Evolutionary conservation across 2,797 vertebrate species (phyloP).

Genomic region (Muscicapa comitata): DNA sequence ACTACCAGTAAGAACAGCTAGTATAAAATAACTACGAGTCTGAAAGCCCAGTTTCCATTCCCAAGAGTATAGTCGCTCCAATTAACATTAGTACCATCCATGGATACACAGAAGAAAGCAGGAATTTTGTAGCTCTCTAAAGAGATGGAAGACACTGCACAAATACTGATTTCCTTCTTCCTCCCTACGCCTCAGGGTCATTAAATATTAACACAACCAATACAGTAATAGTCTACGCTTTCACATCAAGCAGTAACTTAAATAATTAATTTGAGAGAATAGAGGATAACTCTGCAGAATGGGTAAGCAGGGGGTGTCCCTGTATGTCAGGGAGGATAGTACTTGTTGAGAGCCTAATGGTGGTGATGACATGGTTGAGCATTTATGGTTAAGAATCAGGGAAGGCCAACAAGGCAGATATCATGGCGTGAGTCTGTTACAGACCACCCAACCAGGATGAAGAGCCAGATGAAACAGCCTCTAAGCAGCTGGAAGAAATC

Average conservation of each 20-base stretch:
- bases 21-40: not conserved
- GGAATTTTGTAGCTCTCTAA: not conserved
- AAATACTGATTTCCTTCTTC: constrained; percentile 32
- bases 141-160: not conserved
- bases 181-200: not conserved
- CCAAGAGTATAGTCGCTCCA: not conserved
- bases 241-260: constrained; percentile 3
- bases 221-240: not conserved
- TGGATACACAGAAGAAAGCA: not conserved
- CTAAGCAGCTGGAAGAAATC: not conserved
- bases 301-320: not conserved
- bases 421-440: not conserved
- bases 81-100: not conserved
- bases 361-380: not conserved
- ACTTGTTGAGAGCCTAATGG: not conserved
- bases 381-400: not conserved
- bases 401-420: not conserved
- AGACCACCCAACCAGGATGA: not conserved
- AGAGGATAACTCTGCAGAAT: not conserved
- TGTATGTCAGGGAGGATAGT: not conserved
- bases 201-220: constrained; percentile 42
- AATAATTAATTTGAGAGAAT: constrained; percentile 42
- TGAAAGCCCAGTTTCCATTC: not conserved
- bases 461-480: not conserved
- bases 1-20: not conserved